Percentiles rank a stretch among this genome's conserved stretches.
These are phyloP conservation scores for Thelaira solivaga DNA, from an alignment of 2,888 invertebrate genomes.

Conservation along the genomic window DNA sequence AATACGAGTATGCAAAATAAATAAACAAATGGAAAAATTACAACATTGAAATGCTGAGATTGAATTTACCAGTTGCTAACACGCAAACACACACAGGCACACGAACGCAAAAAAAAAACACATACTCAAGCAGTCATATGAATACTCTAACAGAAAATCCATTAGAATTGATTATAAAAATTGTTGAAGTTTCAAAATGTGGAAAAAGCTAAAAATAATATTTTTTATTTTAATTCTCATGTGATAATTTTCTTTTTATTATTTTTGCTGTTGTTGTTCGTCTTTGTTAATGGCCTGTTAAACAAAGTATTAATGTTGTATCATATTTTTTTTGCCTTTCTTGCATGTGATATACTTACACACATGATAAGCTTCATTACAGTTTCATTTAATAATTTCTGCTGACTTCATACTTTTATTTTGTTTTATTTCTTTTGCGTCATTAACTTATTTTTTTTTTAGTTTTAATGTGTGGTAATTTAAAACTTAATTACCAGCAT, in stretches of 20 bases:
- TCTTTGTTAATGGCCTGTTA: constrained; percentile 6
- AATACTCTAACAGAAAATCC: not conserved
- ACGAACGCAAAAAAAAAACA: not conserved
- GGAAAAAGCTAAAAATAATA: not conserved
- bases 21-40: not conserved
- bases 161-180: not conserved
- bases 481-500: constrained; percentile 3
- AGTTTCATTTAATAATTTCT: not conserved
- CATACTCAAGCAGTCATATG: not conserved
- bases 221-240: constrained; percentile 4
- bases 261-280: not conserved
- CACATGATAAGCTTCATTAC: constrained; percentile 25
- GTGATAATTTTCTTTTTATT: not conserved
- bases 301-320: not conserved
- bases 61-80: not conserved
- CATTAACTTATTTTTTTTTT: constrained; percentile 11
- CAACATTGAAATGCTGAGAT: not conserved
- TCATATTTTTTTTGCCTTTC: not conserved
- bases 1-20: not conserved
- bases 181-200: not conserved
- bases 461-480: not conserved
- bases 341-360: constrained; percentile 10
- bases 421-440: constrained; percentile 17
- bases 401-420: constrained; percentile 5
- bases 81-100: not conserved